Evolutionary conservation across 2,797 vertebrate species (phyloP).

Genomic region (Masticophis lateralis): DNA sequence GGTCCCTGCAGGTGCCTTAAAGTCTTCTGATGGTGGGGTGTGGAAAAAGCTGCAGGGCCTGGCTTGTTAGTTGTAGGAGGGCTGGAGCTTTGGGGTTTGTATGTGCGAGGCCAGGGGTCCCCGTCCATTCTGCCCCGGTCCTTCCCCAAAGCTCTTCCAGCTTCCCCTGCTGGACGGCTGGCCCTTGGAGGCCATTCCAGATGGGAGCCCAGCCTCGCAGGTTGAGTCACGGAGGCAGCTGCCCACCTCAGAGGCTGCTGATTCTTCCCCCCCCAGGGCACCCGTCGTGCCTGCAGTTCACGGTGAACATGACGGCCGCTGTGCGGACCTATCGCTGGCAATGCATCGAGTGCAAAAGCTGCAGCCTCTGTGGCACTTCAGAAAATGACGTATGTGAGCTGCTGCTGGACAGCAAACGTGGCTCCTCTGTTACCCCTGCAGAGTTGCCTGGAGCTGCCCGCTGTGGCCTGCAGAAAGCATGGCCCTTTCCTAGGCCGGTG

Average conservation of each 20-base stretch:
- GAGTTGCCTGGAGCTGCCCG: background rate
- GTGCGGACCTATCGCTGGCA: constrained; percentile 96
- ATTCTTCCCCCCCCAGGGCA: constrained; percentile 74
- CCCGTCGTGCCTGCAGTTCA: constrained; percentile 95
- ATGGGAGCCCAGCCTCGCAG: background rate
- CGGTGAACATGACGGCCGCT: constrained; percentile 92
- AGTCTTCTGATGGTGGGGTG: rapidly evolving
- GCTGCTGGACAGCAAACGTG: background rate
- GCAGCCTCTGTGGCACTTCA: constrained; percentile 92
- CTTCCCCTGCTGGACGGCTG: background rate
- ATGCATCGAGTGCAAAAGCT: constrained; percentile 96
- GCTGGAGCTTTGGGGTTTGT: background rate
- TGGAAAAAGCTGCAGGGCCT: too few species aligned
- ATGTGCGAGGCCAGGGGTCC: background rate
- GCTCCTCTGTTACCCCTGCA: background rate
- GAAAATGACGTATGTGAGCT: constrained; percentile 86
- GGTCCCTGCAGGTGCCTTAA: background rate
- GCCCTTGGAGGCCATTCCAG: background rate
- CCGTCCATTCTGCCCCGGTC: background rate
- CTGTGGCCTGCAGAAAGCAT: background rate
- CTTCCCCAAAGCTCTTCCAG: background rate
- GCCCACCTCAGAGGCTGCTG: background rate
- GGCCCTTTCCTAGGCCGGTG: background rate
- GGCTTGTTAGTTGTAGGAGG: too few species aligned
- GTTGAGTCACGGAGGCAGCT: background rate